phyloP scores from a whole-genome alignment of 2,113 vertebrate species.

The Pan troglodytes region NHGRI_mPanTro3-v2.1_pri NC_072409.2:105607001-105607500 shows the following conservation, averaged over 20 bases:
- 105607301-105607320: neutral
- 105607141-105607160: neutral
- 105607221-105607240: neutral
- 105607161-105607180: neutral
- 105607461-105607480: neutral
- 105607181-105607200: neutral
- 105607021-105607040: neutral
- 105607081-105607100: neutral
- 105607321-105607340: neutral
- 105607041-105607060: neutral
- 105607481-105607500: neutral
- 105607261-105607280: neutral
- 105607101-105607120: neutral
- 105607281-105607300: neutral
- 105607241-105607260: neutral
- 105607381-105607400: neutral
- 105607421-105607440: neutral
- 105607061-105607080: constrained; percentile 13
- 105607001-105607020: neutral
- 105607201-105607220: neutral
- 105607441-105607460: neutral
- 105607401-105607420: neutral
- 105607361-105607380: neutral
- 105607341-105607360: neutral
- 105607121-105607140: neutral